Percentiles rank a stretch among this genome's conserved stretches.
These are phyloP conservation scores for Mobula hypostoma DNA, from an alignment of 2,113 vertebrate species.

Conservation along the genomic window DNA sequence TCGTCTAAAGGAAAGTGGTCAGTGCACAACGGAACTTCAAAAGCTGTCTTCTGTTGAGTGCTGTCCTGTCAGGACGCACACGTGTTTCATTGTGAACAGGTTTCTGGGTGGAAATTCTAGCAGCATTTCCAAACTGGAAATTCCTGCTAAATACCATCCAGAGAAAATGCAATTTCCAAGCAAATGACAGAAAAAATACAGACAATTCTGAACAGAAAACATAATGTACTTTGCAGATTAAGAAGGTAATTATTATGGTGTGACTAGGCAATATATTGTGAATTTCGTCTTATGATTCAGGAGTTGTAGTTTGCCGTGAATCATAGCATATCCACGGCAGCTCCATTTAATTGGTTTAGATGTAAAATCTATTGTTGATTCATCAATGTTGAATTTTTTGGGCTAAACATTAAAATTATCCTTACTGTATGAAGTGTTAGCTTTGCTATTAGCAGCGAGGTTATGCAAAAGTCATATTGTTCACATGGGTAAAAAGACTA, in stretches of 20 bases:
- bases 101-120: no score
- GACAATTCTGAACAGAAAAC: neutral
- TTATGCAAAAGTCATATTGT: neutral
- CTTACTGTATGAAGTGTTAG: neutral
- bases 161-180: no score
- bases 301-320: neutral
- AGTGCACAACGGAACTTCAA: no score
- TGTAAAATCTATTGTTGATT: neutral
- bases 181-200: neutral
- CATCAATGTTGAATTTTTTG: neutral
- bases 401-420: neutral
- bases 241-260: neutral
- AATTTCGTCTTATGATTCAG: neutral
- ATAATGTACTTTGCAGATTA: neutral
- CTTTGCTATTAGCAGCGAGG: neutral
- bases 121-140: no score
- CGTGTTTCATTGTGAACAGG: no score
- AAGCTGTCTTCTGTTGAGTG: no score
- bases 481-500: neutral
- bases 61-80: no score
- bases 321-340: neutral
- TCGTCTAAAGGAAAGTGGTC: no score
- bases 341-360: neutral
- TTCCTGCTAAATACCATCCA: no score
- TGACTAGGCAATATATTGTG: neutral